Percentiles rank a stretch among this genome's conserved stretches.
These are phyloP conservation scores for Tympanuchus pallidicinctus DNA, from an alignment of 2,113 vertebrate species.

Conservation along the genomic window DNA sequence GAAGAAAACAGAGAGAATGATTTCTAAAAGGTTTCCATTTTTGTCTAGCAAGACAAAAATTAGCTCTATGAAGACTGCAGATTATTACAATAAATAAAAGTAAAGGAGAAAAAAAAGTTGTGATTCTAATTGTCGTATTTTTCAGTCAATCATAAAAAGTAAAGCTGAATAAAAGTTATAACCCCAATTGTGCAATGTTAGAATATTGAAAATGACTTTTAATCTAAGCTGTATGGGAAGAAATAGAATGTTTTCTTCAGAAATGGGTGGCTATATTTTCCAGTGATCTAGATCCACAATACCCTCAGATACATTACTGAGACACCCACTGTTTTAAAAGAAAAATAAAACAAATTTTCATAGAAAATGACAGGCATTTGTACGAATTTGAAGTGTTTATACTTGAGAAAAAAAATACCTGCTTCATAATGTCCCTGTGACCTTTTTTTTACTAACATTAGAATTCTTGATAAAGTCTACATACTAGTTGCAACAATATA, in stretches of 20 bases:
- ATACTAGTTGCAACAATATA: background rate
- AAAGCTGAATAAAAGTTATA: background rate
- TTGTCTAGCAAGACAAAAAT: background rate
- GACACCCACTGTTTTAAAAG: background rate
- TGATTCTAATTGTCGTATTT: background rate
- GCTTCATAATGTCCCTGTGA: constrained; percentile 15
- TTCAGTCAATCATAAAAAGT: background rate
- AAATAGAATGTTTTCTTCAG: background rate
- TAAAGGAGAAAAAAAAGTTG: background rate
- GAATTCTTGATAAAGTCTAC: constrained; percentile 34
- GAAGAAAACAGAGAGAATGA: background rate
- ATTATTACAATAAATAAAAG: background rate
- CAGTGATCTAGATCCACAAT: background rate
- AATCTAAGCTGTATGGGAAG: background rate
- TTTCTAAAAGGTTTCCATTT: background rate
- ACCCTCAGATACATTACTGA: background rate
- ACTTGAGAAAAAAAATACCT: background rate
- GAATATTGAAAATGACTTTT: background rate
- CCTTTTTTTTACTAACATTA: constrained; percentile 24
- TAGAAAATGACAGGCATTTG: background rate
- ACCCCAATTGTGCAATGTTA: background rate
- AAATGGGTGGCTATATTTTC: background rate
- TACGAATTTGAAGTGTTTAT: background rate
- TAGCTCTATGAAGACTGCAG: background rate
- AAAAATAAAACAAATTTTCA: background rate